A percentile compares a stretch with the other conserved stretches of the same genome.
Evolutionary conservation across 2,888 invertebrate genomes (phyloP).

Genomic region (Pachymerium ferrugineum): DNA sequence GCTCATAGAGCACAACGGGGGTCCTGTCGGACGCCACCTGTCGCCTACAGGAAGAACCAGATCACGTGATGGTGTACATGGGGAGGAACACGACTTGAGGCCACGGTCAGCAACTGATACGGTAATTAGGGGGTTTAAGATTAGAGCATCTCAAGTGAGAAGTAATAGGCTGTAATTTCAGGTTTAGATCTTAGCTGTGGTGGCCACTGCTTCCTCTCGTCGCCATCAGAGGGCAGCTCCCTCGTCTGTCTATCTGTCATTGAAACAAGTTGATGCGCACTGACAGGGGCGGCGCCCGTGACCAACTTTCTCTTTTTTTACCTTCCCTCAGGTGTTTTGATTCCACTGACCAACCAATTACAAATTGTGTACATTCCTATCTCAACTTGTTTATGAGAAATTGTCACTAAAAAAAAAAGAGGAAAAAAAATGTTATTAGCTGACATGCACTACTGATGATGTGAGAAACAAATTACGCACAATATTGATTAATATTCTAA

Average conservation of each 20-base stretch:
- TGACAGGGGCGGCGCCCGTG: background rate
- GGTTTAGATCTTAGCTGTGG: background rate
- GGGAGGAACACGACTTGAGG: background rate
- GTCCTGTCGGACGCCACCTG: background rate
- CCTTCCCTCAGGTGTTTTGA: background rate
- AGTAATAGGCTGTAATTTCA: background rate
- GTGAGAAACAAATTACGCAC: too few relatives aligned
- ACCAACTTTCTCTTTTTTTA: background rate
- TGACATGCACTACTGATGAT: too few relatives aligned
- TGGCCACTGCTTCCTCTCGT: background rate
- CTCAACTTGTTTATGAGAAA: background rate
- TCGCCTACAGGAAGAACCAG: background rate
- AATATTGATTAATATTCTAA: too few relatives aligned
- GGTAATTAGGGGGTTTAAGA: background rate
- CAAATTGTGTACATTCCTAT: background rate
- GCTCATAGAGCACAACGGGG: background rate
- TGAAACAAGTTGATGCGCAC: background rate
- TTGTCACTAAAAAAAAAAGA: too few relatives aligned
- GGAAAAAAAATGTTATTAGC: too few relatives aligned
- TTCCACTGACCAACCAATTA: background rate
- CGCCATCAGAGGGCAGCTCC: background rate
- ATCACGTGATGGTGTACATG: background rate
- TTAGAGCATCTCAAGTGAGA: constrained; percentile 13
- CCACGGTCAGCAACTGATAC: background rate
- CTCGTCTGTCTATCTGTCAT: background rate